Conservation (phyloP, 1,140 invertebrate species). For the Halesus radiatus region DNA sequence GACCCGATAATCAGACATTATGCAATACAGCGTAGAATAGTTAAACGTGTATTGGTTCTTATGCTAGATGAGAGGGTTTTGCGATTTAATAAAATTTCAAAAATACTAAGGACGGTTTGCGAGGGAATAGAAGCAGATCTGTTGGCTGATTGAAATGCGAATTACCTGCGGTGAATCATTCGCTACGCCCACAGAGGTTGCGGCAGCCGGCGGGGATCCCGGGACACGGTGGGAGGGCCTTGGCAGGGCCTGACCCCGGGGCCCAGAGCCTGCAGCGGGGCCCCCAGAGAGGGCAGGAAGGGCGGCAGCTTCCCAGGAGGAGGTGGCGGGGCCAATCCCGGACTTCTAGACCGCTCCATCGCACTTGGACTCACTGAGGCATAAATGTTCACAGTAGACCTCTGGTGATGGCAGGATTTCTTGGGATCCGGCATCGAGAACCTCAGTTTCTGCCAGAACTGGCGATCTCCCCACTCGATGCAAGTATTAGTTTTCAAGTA, state of each 20-base stretch:
- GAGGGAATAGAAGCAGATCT: conserved; percentile 51
- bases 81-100: conserved; percentile 12
- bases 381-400: conserved; percentile 77
- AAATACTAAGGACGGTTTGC: conserved; percentile 41
- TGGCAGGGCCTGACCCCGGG: conserved; percentile 46
- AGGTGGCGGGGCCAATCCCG: conserved; percentile 74
- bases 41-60: not conserved
- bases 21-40: not conserved
- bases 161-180: conserved; percentile 73
- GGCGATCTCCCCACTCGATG: conserved; percentile 92
- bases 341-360: conserved; percentile 74
- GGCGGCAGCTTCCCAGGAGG: conserved; percentile 71
- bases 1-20: too few relatives aligned
- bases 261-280: conserved; percentile 49
- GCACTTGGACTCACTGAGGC: conserved; percentile 71
- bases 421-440: conserved; percentile 89
- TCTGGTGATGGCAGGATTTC: conserved; percentile 72
- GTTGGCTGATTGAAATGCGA: conserved; percentile 52
- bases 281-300: conserved; percentile 63
- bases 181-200: conserved; percentile 80
- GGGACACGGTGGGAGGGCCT: conserved; percentile 85
- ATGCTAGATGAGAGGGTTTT: conserved; percentile 13
- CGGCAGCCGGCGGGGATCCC: conserved; percentile 92
- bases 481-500: conserved; percentile 92
- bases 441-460: conserved; percentile 95